Base-by-base conservation (phyloP, 2,797 vertebrate species). In the Spondyliosoma cantharus region DNA sequence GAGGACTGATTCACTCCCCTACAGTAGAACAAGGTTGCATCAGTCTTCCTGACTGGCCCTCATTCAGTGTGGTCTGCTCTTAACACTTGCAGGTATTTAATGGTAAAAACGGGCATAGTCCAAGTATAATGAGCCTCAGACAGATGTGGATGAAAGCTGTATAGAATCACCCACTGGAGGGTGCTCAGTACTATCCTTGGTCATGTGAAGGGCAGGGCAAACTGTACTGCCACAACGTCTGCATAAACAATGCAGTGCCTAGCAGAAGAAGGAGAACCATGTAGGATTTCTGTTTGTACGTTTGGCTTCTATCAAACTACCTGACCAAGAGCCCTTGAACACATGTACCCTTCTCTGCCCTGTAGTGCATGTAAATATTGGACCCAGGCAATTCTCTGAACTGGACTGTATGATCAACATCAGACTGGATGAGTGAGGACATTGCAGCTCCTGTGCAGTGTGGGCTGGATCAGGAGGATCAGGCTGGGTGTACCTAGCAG, bases 401-500 rank as follows among this genome's bases (percentile, higher is more conserved):
- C 63, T 25, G 48, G 68, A 63, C 65, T 6, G 22, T 15, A 4
- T 4, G 62, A 80, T 76, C 24, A 70, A 71, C 78, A 75, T 88
- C 29, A 24, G 64, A 77, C 37, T 58, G 69, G 71, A 49, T 52
- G 58, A 72, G 20, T 58, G 62, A 78, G 64, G 16, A 37, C n/a
- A 27, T 14, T 20, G 17, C 3, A 48, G 49, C 60, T 82, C 37
- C 64, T 71, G 17, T 25, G 66, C 5, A 14, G 81, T 78, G 81
- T 73, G 63, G 92, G 84, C 70, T 71, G 75, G 87, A 74, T 53
- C 46, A 57, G 53, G 69, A 64, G 63, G 71, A 57, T 66, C 3
- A 27, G 92, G 90, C 83, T 89, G 86, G 87, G 92, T 92, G 92
- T 97, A 99, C 98, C 98, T 95, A 99, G 95, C 76, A 99, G 94